Conservation (phyloP, 2,888 invertebrate species). For the Girardia tigrina region DNA sequence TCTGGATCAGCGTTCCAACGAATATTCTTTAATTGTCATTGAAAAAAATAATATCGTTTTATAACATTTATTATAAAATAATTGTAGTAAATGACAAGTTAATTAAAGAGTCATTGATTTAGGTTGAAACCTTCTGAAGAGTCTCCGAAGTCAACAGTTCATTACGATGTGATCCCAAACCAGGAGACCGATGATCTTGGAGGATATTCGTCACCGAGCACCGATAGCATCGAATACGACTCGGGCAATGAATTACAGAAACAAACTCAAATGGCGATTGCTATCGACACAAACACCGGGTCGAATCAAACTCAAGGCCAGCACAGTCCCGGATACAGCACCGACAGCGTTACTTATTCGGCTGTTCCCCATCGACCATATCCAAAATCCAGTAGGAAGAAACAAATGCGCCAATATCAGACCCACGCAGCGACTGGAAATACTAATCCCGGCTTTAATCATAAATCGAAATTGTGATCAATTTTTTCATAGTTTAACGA, state of each 20-base stretch:
- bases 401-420: conserved; percentile 24
- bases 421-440: background rate
- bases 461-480: conserved; percentile 7
- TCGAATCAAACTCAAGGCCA: background rate
- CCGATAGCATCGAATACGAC: conserved; percentile 5
- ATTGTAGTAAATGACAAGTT: no score
- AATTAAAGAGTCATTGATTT: no score
- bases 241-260: conserved; percentile 13
- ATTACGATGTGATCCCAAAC: background rate
- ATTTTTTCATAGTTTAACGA: background rate
- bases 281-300: background rate
- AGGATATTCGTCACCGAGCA: background rate
- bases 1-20: no score
- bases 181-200: background rate
- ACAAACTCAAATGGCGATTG: background rate
- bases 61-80: no score
- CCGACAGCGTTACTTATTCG: conserved; percentile 16
- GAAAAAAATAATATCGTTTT: no score
- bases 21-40: no score
- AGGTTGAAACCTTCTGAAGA: background rate
- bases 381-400: conserved; percentile 20
- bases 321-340: conserved; percentile 27
- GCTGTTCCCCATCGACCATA: conserved; percentile 21
- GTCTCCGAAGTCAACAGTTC: background rate
- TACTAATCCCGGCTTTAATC: background rate